phyloP scores from a whole-genome alignment of 2,113 vertebrate species.

The Melanotaenia duboulayi region DNA sequence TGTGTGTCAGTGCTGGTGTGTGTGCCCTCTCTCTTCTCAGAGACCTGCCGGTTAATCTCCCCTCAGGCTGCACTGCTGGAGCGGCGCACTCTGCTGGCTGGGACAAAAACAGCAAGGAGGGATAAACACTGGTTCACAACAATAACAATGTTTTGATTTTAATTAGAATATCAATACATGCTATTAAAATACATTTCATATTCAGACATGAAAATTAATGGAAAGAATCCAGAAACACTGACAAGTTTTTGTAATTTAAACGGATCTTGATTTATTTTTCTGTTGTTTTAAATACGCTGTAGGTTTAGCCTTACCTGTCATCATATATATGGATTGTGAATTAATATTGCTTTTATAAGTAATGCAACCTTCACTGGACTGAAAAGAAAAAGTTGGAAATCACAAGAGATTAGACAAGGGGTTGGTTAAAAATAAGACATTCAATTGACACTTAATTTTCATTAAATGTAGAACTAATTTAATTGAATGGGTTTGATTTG shows the following conservation, averaged over 20 bases:
- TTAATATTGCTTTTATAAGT: background rate
- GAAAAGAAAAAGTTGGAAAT: background rate
- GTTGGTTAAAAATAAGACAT: background rate
- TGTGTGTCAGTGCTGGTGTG: slow-evolving; percentile 37
- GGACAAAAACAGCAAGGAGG: slow-evolving; percentile 64
- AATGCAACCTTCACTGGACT: background rate
- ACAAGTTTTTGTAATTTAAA: background rate
- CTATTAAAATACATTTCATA: background rate
- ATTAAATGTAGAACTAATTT: background rate
- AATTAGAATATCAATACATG: background rate
- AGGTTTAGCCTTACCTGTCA: background rate
- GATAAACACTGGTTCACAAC: background rate
- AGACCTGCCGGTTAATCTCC: slow-evolving; percentile 73
- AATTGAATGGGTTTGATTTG: too few relatives aligned
- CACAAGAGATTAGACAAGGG: background rate
- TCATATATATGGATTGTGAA: background rate
- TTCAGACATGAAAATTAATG: background rate
- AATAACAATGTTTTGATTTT: background rate
- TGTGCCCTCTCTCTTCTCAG: slow-evolving; percentile 40
- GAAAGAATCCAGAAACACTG: background rate
- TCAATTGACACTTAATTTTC: background rate
- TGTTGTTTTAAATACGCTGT: background rate
- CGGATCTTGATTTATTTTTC: background rate
- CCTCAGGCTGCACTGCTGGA: slow-evolving; percentile 66
- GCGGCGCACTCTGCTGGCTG: slow-evolving; percentile 77